Conservation (phyloP, 2,113 vertebrate species). For the Cryptotis parvus region DNA sequence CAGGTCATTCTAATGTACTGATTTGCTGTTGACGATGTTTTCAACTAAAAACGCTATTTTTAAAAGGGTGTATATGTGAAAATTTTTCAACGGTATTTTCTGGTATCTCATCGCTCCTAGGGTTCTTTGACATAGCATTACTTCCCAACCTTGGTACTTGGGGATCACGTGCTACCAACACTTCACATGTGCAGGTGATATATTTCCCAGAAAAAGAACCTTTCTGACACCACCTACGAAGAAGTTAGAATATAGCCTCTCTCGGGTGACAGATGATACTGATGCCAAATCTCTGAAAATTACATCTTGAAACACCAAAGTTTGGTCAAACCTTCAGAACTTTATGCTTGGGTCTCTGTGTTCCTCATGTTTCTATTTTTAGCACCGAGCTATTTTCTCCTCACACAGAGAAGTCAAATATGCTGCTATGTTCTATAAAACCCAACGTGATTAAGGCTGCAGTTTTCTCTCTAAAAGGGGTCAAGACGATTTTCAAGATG, state of each 20-base stretch:
- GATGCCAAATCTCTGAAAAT: neutral
- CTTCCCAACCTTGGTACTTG: neutral
- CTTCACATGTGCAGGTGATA: neutral
- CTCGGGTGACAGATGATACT: neutral
- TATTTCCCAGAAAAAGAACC: neutral
- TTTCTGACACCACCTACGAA: neutral
- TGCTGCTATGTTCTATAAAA: neutral
- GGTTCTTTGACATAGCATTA: neutral
- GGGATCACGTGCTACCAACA: neutral
- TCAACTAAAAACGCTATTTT: constrained; percentile 47
- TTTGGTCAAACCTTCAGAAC: neutral
- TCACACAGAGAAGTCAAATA: neutral
- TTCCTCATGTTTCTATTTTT: neutral
- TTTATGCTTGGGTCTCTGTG: neutral
- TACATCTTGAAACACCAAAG: neutral
- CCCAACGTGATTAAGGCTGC: neutral
- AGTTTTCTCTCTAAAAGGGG: neutral
- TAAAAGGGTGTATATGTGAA: neutral
- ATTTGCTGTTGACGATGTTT: constrained; percentile 56
- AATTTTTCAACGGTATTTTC: neutral
- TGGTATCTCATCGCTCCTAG: neutral
- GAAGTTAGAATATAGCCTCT: neutral
- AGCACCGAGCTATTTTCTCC: neutral
- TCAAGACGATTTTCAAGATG: no score
- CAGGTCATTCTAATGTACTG: constrained; percentile 66